Evolutionary conservation across 2,113 vertebrate genomes (phyloP).

Genomic region (Pao palembangensis): DNA sequence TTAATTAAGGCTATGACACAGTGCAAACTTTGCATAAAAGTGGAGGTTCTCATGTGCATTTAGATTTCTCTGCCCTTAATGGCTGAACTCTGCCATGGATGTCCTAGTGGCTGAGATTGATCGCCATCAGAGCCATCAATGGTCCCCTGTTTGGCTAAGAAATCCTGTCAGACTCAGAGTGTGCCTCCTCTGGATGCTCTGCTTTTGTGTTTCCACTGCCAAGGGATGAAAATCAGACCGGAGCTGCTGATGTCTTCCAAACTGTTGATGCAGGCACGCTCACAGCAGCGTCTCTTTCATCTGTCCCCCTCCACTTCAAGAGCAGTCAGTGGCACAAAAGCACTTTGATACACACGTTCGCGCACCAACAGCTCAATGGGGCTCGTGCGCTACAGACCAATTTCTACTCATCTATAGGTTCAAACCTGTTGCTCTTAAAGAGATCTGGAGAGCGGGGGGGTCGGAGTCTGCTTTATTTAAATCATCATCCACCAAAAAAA

Average conservation of each 20-base stretch:
- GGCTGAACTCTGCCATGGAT: too few relatives aligned
- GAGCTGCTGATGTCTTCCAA: too few relatives aligned
- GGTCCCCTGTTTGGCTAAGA: neutral
- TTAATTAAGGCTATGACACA: too few relatives aligned
- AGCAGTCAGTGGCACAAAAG: slow-evolving; percentile 56
- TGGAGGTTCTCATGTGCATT: too few relatives aligned
- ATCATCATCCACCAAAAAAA: too few relatives aligned
- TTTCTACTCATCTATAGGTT: slow-evolving; percentile 48
- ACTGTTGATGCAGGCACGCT: slow-evolving; percentile 1
- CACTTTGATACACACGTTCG: slow-evolving; percentile 72
- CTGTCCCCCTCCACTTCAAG: slow-evolving; percentile 63
- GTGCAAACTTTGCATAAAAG: too few relatives aligned
- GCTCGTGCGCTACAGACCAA: slow-evolving; percentile 48
- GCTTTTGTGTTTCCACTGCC: neutral
- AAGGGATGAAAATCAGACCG: too few relatives aligned
- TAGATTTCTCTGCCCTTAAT: too few relatives aligned
- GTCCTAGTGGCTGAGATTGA: neutral
- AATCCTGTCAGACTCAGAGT: too few relatives aligned
- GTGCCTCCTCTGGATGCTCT: neutral
- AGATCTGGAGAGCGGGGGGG: neutral
- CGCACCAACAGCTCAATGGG: slow-evolving; percentile 53
- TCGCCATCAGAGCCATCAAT: neutral
- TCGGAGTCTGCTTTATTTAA: too few relatives aligned
- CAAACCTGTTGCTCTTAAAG: slow-evolving; percentile 41
- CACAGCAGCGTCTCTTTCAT: slow-evolving; percentile 63